Evolutionary conservation across 2,797 vertebrate species (phyloP).

Genomic region (Platyrinchus mystaceus): DNA sequence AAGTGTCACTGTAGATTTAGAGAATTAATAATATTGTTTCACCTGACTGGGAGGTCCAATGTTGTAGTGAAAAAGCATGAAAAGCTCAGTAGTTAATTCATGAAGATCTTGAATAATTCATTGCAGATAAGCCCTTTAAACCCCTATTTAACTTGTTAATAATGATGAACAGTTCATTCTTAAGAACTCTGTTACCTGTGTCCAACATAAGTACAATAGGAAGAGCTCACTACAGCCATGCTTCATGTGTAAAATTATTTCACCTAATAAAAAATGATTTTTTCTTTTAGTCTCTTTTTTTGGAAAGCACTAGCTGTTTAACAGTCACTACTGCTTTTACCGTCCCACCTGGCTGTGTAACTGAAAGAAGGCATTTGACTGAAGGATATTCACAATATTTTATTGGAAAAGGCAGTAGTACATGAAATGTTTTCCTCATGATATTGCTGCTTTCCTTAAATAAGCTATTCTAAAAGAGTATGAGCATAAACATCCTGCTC

Average conservation of each 20-base stretch:
- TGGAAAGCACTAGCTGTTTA: neutral
- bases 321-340: neutral
- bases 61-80: neutral
- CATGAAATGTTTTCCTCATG: neutral
- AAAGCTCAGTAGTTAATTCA: slow-evolving; percentile 20
- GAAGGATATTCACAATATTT: neutral
- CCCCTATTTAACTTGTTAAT: neutral
- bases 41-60: neutral
- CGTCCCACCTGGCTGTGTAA: neutral
- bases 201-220: neutral
- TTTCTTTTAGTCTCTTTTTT: neutral
- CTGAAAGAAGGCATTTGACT: neutral
- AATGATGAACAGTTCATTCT: neutral
- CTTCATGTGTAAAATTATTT: neutral
- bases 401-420: neutral
- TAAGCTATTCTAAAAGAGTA: neutral
- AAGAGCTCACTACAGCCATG: neutral
- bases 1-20: neutral
- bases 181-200: neutral
- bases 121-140: neutral
- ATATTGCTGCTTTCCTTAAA: neutral
- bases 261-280: neutral
- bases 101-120: slow-evolving; percentile 43
- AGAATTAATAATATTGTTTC: neutral
- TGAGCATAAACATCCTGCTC: neutral